Evolutionary conservation across 2,888 invertebrate genomes (phyloP), one percentile per base, ranked within the genome.

Genomic region (Metallyticus violacea): DNA sequence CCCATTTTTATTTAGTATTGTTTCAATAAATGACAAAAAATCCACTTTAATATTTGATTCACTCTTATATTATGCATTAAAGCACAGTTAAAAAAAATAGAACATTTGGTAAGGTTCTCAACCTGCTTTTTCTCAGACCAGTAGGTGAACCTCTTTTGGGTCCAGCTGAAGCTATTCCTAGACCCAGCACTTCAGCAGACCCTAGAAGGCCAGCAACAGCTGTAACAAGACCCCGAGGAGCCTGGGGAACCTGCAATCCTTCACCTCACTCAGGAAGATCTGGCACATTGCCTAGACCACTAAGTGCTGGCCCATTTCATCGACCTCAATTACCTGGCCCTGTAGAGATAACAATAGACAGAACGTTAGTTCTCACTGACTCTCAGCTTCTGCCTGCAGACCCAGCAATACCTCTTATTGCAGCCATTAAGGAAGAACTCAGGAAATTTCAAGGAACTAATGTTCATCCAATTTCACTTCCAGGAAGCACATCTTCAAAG

Each of bases 361-460:
- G 93, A 0, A 92, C 92, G 26, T 92, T 95, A 26, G 92, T 95
- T 78, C 90, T 94, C 27, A 92, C 94, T 0, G 94, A 94, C 88
- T 93, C 94, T 6, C 92, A 92, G n/a, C 92, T 95, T 88, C 91
- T 92, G 2, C 92, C 93, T 0, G 93, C 94, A 84, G 95, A 97
- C 91, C 96, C 97, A 0, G 97, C 97, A 0, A 94, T 97, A 22
- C 97, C 97, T 0, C 93, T 97, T 29, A 97, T 97, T 89, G 95
- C 96, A 80, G 97, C 97, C 88, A 97, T 97, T 90, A 97, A 96
- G 91, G 95, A 94, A 88, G 97, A 97, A 89, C 90, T 92, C 25
- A 79, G 85, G 22, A 86, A 85, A 29, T 88, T 88, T 82, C 87
- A 87, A 76, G 82, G 78, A 26, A 85, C 81, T 30, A 83, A 83